A percentile compares a stretch with the other conserved stretches of the same genome.
phyloP scores from a whole-genome alignment of 2,888 invertebrate genomes.

The Eupithecia exiguata region DNA sequence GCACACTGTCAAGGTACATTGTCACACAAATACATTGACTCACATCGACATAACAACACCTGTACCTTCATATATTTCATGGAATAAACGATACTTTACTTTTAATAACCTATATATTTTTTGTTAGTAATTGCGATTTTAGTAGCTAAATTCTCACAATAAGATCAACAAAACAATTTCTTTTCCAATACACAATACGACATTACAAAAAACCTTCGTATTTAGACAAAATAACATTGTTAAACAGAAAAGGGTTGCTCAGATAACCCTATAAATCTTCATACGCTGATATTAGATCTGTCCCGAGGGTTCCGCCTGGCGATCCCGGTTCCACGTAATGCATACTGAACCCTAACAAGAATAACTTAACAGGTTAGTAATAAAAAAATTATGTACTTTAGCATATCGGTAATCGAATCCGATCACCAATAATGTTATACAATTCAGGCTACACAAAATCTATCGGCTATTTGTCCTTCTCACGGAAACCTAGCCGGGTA shows the following conservation, averaged over 20 bases:
- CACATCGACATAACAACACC: too few relatives aligned
- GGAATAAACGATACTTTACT: too few relatives aligned
- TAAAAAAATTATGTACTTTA: background rate
- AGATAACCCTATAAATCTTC: conserved; percentile 10
- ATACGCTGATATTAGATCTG: conserved; percentile 9
- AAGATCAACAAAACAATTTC: background rate
- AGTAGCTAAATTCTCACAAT: background rate
- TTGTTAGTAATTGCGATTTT: too few relatives aligned
- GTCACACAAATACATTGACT: too few relatives aligned
- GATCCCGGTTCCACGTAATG: background rate
- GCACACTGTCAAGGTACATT: too few relatives aligned
- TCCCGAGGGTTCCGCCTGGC: conserved; percentile 6
- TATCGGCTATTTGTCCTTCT: too few relatives aligned
- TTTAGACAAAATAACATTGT: conserved; percentile 10
- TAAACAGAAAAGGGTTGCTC: conserved; percentile 10
- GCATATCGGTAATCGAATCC: background rate
- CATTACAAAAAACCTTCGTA: conserved; percentile 1
- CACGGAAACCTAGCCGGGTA: too few relatives aligned
- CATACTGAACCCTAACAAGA: conserved; percentile 1
- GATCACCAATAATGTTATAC: too few relatives aligned
- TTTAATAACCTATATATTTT: too few relatives aligned
- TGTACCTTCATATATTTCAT: too few relatives aligned
- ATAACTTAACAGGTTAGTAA: conserved; percentile 3
- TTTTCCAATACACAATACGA: background rate
- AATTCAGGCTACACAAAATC: too few relatives aligned